Evolutionary conservation across 30 jellyfish, hydroid and myxozoan genomes (phyloP).

Genomic region (Aurelia sp.): DNA sequence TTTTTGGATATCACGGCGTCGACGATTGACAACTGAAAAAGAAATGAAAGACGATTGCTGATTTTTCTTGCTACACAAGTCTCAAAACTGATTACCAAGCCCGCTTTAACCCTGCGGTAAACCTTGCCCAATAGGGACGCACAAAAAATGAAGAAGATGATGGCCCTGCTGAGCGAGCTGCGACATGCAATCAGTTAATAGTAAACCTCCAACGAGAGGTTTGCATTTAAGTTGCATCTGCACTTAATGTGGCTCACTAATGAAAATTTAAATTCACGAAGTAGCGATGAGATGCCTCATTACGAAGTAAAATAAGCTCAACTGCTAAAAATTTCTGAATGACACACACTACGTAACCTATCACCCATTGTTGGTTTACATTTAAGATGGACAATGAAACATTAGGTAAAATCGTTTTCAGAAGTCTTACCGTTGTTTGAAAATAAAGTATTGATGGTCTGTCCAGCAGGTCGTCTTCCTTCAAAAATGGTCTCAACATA

Average conservation of each 20-base stretch:
- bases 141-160: no score
- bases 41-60: background rate
- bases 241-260: no score
- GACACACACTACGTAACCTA: no score
- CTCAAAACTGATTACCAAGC: background rate
- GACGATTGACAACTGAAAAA: slow-evolving; percentile 35
- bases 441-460: slow-evolving; percentile 30
- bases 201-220: no score
- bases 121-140: background rate
- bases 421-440: slow-evolving; percentile 23
- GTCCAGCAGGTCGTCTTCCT: slow-evolving; percentile 47
- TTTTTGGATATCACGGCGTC: slow-evolving; percentile 52
- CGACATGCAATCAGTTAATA: no score
- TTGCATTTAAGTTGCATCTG: no score
- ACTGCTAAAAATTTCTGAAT: no score
- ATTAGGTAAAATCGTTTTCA: background rate
- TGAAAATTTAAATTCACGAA: no score
- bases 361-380: no score
- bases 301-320: no score
- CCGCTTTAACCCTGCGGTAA: background rate
- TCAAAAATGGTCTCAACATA: slow-evolving; percentile 59
- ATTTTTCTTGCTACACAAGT: background rate
- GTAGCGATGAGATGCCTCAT: no score
- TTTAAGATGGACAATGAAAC: background rate
- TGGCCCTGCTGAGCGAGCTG: no score